These are phyloP conservation scores for Ganaspis sp. DNA, from an alignment of 1,140 invertebrate genomes.

Conservation along the genomic window DNA sequence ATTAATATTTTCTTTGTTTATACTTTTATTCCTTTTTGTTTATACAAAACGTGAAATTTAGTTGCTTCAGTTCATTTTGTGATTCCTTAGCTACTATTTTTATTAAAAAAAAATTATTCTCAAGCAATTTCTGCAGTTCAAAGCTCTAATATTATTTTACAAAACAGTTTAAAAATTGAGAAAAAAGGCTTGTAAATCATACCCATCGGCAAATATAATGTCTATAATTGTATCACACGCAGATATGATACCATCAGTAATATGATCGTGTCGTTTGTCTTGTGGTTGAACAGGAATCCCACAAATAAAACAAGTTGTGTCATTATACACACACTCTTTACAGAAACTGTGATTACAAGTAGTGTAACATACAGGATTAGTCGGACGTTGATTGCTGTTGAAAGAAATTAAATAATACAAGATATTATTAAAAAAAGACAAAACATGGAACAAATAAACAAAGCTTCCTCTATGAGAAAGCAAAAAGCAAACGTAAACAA, in stretches of 20 bases:
- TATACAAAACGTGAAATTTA: no score
- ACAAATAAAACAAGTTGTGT: slow-evolving; percentile 56
- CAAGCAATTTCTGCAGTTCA: no score
- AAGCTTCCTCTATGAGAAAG: no score
- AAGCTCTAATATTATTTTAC: slow-evolving; percentile 26
- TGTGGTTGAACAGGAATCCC: slow-evolving; percentile 52
- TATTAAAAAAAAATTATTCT: no score
- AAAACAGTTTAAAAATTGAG: slow-evolving; percentile 37
- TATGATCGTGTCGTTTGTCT: slow-evolving; percentile 57
- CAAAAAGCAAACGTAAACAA: no score
- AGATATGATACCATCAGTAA: slow-evolving; percentile 53
- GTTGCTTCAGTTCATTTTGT: no score
- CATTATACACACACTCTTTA: slow-evolving; percentile 49
- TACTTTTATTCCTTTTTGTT: no score
- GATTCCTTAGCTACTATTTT: no score
- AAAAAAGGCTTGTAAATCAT: slow-evolving; percentile 41
- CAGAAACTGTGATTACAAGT: slow-evolving; percentile 69
- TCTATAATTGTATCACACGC: slow-evolving; percentile 55
- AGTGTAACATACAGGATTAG: slow-evolving; percentile 53
- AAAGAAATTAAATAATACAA: not conserved
- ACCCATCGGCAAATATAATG: slow-evolving; percentile 56
- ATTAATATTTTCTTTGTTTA: no score
- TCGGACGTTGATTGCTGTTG: slow-evolving; percentile 47
- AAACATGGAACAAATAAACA: not conserved
- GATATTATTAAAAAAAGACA: not conserved